Evolutionary conservation across 2,888 invertebrate genomes (phyloP).

Genomic region (Abscondita cerata): DNA sequence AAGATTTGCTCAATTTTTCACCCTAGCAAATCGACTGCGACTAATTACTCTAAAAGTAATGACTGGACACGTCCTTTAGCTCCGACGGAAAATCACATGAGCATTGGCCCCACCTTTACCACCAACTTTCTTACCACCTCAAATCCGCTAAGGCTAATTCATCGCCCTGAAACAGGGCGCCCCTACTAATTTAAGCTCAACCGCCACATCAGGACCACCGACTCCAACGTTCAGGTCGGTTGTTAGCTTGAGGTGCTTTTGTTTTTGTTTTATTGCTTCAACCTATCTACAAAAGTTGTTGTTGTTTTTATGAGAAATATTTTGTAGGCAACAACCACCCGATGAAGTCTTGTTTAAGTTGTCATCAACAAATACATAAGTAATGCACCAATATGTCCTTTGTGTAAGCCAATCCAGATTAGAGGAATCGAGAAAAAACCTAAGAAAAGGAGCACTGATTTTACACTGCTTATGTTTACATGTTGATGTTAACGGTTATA

Average conservation of each 20-base stretch:
- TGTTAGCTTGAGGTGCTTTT: conserved; percentile 73
- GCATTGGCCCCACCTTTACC: conserved; percentile 58
- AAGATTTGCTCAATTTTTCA: conserved; percentile 56
- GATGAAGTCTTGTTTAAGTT: conserved; percentile 94
- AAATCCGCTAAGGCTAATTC: conserved; percentile 66
- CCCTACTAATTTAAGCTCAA: conserved; percentile 58
- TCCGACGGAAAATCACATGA: conserved; percentile 57
- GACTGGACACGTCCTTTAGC: conserved; percentile 58
- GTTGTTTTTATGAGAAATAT: not conserved
- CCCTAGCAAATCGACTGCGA: conserved; percentile 52
- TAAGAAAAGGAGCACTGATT: conserved; percentile 76
- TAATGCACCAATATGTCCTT: conserved; percentile 98
- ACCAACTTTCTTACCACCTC: conserved; percentile 63
- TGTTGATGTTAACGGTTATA: too few relatives aligned
- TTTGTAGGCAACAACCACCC: conserved; percentile 89
- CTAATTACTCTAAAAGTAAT: conserved; percentile 50
- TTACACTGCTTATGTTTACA: too few relatives aligned
- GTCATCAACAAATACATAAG: conserved; percentile 97
- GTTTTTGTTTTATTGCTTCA: conserved; percentile 40
- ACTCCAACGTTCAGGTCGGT: conserved; percentile 80
- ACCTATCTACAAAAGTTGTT: not conserved
- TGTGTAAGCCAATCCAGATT: conserved; percentile 98
- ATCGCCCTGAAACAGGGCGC: conserved; percentile 59
- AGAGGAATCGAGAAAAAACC: conserved; percentile 97
- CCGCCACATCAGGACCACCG: conserved; percentile 66